Percentiles rank a stretch among this genome's conserved stretches.
Evolutionary conservation across 2,113 vertebrate genomes (phyloP).

Genomic region (Pachyramphus minor): DNA sequence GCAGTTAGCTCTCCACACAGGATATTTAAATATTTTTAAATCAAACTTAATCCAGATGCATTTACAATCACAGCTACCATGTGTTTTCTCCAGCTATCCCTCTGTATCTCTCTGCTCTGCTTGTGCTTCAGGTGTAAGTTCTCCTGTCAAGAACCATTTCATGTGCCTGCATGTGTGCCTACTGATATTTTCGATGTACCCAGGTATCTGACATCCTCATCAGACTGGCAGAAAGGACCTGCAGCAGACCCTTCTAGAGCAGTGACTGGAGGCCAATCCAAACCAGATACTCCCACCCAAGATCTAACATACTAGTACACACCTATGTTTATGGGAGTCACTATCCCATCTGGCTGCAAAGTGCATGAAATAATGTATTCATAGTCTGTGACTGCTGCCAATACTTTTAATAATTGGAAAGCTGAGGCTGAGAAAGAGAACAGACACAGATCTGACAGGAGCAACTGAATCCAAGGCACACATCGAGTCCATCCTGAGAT

Average conservation of each 20-base stretch:
- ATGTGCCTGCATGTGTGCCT: background rate
- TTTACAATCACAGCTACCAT: background rate
- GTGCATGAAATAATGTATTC: background rate
- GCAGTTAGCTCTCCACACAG: background rate
- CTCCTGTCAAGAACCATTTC: background rate
- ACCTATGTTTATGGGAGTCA: background rate
- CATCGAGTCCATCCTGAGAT: background rate
- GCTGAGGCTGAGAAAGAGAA: background rate
- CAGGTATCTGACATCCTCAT: background rate
- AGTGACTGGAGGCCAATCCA: background rate
- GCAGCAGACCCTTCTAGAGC: background rate
- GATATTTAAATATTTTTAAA: background rate
- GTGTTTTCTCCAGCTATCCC: background rate
- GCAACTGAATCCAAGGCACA: accelerated
- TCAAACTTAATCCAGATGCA: background rate
- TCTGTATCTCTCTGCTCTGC: background rate
- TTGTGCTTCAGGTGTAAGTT: background rate
- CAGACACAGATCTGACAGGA: background rate
- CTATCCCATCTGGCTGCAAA: background rate
- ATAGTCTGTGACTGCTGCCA: background rate
- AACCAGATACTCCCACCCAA: background rate
- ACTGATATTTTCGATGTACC: background rate
- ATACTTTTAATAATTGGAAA: background rate
- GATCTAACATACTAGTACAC: background rate
- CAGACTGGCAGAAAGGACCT: background rate